Conservation (phyloP, 2,888 invertebrate genomes). For the Meghimatium bilineatum region DNA sequence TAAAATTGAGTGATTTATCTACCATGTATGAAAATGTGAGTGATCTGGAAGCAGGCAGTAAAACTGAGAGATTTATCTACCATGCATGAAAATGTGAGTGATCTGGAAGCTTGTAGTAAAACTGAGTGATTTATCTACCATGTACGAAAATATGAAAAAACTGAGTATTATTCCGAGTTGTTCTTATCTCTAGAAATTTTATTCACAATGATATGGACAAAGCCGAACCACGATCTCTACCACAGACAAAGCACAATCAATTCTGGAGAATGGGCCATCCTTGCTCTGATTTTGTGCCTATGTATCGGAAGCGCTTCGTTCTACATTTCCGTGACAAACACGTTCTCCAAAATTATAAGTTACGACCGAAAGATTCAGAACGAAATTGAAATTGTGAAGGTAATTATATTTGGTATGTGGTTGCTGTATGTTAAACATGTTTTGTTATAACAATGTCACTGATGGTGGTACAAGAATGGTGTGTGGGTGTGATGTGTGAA, state of each 20-base stretch:
- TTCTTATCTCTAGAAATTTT: background rate
- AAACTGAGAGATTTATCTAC: too few species aligned
- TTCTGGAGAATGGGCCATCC: background rate
- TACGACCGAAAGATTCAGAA: background rate
- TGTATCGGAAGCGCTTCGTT: background rate
- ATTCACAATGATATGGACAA: background rate
- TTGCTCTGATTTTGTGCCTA: background rate
- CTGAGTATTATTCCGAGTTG: background rate
- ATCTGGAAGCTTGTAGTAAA: too few species aligned
- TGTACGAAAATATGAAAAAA: too few species aligned
- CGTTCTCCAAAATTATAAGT: background rate
- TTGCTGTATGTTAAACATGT: too few species aligned
- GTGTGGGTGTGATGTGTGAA: too few species aligned
- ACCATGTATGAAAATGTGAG: too few species aligned
- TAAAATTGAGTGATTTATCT: too few species aligned
- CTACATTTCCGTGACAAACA: background rate
- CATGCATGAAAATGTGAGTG: too few species aligned
- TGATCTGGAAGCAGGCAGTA: too few species aligned
- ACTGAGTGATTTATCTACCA: too few species aligned
- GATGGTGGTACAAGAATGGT: too few species aligned
- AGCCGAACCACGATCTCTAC: background rate
- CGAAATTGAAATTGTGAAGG: background rate
- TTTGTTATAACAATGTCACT: too few species aligned
- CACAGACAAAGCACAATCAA: background rate
- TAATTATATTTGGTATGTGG: background rate